These are phyloP conservation scores for Drosophila paranaensis DNA, from an alignment of 2,888 invertebrate genomes.

Conservation along the genomic window DNA sequence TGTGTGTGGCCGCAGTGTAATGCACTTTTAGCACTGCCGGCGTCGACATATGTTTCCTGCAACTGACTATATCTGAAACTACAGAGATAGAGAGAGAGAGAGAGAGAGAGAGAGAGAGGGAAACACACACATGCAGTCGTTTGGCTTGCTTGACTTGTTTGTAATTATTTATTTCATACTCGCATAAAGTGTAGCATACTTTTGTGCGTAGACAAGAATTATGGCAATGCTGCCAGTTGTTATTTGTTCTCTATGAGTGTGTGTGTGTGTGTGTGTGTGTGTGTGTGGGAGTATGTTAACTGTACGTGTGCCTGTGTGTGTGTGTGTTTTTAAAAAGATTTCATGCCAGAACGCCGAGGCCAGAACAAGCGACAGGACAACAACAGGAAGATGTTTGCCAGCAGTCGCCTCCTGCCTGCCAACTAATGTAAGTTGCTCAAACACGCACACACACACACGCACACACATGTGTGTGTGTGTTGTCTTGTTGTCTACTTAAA, in stretches of 20 bases:
- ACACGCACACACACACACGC: constrained; percentile 14
- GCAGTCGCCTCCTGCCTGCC: constrained; percentile 48
- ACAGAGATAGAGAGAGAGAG: no score
- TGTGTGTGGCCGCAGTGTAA: constrained; percentile 48
- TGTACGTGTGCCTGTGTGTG: constrained; percentile 11
- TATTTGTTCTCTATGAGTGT: constrained; percentile 44
- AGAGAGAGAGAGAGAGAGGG: no score
- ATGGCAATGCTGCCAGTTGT: constrained; percentile 69
- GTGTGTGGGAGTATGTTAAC: constrained; percentile 1
- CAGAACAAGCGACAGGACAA: constrained; percentile 56
- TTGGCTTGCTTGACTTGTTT: constrained; percentile 73
- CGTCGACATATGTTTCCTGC: constrained; percentile 61
- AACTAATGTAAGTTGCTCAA: constrained; percentile 56
- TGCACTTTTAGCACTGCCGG: constrained; percentile 65
- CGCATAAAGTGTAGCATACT: constrained; percentile 71
- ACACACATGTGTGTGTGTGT: not conserved
- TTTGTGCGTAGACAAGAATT: constrained; percentile 74
- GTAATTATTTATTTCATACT: constrained; percentile 75
- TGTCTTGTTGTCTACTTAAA: constrained; percentile 55
- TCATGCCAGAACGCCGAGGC: constrained; percentile 70
- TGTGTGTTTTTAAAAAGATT: constrained; percentile 67
- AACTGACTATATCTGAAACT: constrained; percentile 25
- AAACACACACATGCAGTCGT: constrained; percentile 12
- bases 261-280: constrained; percentile 12
- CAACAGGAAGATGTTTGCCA: constrained; percentile 68